phyloP scores from a whole-genome alignment of 35 echinoderm and acorn worm genomes.

The Acanthaster planci region DNA sequence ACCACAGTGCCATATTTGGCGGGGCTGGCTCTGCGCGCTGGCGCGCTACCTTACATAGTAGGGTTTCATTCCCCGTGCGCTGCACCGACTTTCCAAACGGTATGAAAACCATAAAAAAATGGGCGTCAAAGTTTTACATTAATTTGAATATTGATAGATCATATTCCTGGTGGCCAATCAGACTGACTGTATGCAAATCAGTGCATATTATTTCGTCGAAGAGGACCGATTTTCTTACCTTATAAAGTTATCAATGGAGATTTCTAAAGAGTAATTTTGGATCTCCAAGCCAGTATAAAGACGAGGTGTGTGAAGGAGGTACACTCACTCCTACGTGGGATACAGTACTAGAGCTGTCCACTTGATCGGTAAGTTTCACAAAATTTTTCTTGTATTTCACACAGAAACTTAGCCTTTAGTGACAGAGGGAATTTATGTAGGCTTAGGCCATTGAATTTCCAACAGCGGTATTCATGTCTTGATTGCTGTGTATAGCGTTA shows the following conservation, averaged over 20 bases:
- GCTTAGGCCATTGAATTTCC: slow-evolving; percentile 6
- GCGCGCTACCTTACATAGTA: slow-evolving; percentile 22
- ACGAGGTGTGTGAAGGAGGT: not conserved
- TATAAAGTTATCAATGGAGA: slow-evolving; percentile 17
- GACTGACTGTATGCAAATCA: slow-evolving; percentile 19
- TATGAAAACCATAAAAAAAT: slow-evolving; percentile 4
- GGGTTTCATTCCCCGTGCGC: not conserved
- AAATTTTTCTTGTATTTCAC: not conserved
- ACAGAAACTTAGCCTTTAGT: not conserved
- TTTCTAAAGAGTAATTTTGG: slow-evolving; percentile 9
- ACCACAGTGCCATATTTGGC: slow-evolving; percentile 24
- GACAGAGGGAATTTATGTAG: too few relatives aligned
- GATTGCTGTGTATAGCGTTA: too few relatives aligned
- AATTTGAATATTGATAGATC: slow-evolving; percentile 12
- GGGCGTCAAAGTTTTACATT: slow-evolving; percentile 1
- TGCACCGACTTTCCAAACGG: not conserved
- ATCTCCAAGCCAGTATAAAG: not conserved
- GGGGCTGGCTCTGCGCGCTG: not conserved
- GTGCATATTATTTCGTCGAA: slow-evolving; percentile 1
- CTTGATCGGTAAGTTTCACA: slow-evolving; percentile 8
- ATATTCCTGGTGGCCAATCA: not conserved
- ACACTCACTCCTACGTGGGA: not conserved
- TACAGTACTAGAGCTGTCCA: slow-evolving; percentile 21
- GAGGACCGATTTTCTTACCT: slow-evolving; percentile 14
- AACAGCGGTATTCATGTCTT: not conserved